Evolutionary conservation across 2,888 invertebrate species (phyloP), one percentile per base, ranked within the genome.

Genomic region (Disparrhopalites patrizii): DNA sequence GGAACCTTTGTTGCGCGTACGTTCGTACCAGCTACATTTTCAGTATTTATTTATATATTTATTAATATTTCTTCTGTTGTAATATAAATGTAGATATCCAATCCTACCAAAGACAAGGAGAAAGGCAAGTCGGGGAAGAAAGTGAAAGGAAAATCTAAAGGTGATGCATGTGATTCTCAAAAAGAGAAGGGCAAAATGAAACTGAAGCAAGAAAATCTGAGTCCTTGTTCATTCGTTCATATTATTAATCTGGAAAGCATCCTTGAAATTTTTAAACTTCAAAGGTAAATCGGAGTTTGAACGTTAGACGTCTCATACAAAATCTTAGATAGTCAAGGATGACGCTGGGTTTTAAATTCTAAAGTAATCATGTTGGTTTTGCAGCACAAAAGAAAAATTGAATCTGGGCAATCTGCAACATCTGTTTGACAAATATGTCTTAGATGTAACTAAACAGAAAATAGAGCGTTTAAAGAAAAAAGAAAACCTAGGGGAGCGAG

Each of bases 201-300:
- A 56, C 47, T 58, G 43, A 68, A 71, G 3, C 20, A 30, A 20
- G 60, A 50, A 38, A 15, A 25, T 13, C 60, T 51, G 8, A 50
- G 51, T 27, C 2, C 2, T 15, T 52, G 23, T 54, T 56, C 20
- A 5, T 55, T 65, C 13, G 28, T 38, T 23, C 68, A 71, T 36
- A 69, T 73, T 3, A 50, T 71, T 4, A 67, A 55, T 47, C 36
- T 71, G 40, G 73, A 73, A 23, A 70, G 68, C 47, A 63, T 70
- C 0, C 23, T 47, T 8, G 52, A 65, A 18, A 66, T 70, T 54
- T 23, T 70, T 5, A 50, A 52, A 7, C 43, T 70, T 13, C 56
- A 68, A 58, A 51, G 36, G 72, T 72, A 62, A 50, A 61, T 50
- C n/a, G n/a, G n/a, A n/a, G n/a, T n/a, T n/a, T n/a, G n/a, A n/a